Base-by-base conservation (phyloP, 2,113 vertebrate species). In the Coptodon bakossiorum region DNA sequence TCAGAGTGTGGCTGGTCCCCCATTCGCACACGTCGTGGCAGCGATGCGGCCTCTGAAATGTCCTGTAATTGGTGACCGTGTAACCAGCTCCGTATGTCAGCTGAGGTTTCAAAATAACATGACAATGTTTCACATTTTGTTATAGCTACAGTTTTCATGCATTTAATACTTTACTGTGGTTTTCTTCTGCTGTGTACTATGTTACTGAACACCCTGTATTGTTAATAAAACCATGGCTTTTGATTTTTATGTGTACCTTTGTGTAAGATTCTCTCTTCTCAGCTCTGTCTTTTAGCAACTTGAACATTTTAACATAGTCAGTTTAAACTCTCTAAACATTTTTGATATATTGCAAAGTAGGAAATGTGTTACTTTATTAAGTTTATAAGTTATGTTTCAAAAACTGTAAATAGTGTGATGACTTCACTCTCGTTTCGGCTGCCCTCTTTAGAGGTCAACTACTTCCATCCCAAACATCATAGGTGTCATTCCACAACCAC, bases 11-110 rank as follows among this genome's bases (percentile, higher is more conserved):
- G 96, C 34, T 97, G 97, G 96, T 96, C 95, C 16, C 96, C 96
- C 1, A 92, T 90, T 12, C 94, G 92, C 68, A 96, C 92, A 1
- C 92, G 97, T 11, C 91, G 97, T 16, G 96, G 96, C 92, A 97
- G 97, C 2, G 96, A 97, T 3, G 96, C 96, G 2, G 96, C 96
- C 3, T 97, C 97, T 31, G 97, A 97, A 84, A 96, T 97, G 96
- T 97, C 96, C 4, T 97, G 97, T 63, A 96, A 95, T 80, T 97
- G 97, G 97, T 97, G 90, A 96, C 19, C 7, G 6, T 12, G 7
- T 7, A 9, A 19, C 50, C 9, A 43, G 71, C 17, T 14, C 12
- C 6, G 3, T 17, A 2, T 12, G 29, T 27, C 59, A 45, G 5
- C 36, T 53, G 12, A 50, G 24, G 9, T 24, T 66, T 13, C 54